Base-by-base conservation (phyloP, 2,888 invertebrate species). In the Cantharis flavilabris region DNA sequence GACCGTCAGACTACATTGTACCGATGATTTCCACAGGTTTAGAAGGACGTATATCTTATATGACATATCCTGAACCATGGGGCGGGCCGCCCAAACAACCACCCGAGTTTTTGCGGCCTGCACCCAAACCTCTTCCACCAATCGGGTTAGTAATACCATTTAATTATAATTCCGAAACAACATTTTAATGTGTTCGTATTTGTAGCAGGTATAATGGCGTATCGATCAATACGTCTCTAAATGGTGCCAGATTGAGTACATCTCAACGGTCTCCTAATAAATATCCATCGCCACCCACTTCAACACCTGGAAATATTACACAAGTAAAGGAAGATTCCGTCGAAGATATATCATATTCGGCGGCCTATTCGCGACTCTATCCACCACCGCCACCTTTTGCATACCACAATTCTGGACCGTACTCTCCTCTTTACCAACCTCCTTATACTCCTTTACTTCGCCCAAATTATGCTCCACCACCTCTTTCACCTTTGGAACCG, bases 11-110 rank as follows among this genome's bases (percentile, higher is more conserved):
- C 80, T 80, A 81, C 79, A 75, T 78, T 79, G 83, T 83, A 87
- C 90, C 91, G 91, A 93, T 93, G 93, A 92, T 93, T 91, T 92
- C 92, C 87, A 92, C 92, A 88, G 92, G 92, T 88, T 91, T 92
- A 90, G 93, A 92, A 91, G 92, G 92, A 89, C 90, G 90, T 86
- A 82, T 87, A 82, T 86, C 87, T 84, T 88, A 88, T 85, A 88
- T 89, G 88, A 88, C 88, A 82, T 88, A 88, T 89, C 91, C 90
- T 86, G 90, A 91, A 86, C 90, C 90, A 87, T 91, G 90, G 89
- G 90, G 91, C 88, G 90, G 91, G 86, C 90, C 90, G 86, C 87
- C 87, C 79, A 87, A 87, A 81, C 90, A 90, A 85, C 90, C 89
- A 77, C 89, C 89, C 80, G 92, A 93, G 89, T 93, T 93, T 89